Evolutionary conservation across 2,113 vertebrate genomes (phyloP).

Genomic region (Calyptomena viridis): DNA sequence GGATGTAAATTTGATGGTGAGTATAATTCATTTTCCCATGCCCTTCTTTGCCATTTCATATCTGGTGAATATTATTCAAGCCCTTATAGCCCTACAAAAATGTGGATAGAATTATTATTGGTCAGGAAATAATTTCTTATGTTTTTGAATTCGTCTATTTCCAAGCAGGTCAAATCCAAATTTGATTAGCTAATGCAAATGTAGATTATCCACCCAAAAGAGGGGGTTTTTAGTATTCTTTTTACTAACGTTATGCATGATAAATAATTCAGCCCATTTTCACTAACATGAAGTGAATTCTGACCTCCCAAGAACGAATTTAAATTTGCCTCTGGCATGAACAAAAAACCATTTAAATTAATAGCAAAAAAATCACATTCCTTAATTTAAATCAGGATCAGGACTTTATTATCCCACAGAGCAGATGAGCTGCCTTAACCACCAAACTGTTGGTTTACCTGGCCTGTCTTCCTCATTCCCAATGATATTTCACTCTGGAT

Average conservation of each 20-base stretch:
- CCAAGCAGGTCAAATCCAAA: neutral
- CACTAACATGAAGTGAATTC: slow-evolving; percentile 18
- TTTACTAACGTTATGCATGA: neutral
- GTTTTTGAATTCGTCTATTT: neutral
- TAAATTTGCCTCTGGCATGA: slow-evolving; percentile 37
- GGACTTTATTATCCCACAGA: slow-evolving; percentile 38
- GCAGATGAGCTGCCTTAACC: slow-evolving; percentile 25
- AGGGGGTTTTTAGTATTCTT: neutral
- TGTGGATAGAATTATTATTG: neutral
- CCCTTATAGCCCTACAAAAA: neutral
- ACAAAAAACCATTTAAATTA: slow-evolving; percentile 54
- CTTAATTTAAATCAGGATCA: slow-evolving; percentile 13
- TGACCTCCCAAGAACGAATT: slow-evolving; percentile 37
- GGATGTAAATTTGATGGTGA: slow-evolving; percentile 50
- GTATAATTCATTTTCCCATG: slow-evolving; percentile 26
- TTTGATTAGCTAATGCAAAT: neutral
- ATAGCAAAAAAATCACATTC: slow-evolving; percentile 38
- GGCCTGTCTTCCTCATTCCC: neutral
- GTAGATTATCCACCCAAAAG: neutral
- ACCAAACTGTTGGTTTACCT: slow-evolving; percentile 1
- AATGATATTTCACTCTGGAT: neutral
- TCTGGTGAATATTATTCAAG: neutral
- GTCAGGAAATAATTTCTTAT: neutral
- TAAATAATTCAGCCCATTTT: slow-evolving; percentile 14
- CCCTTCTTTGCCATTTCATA: neutral